These are phyloP conservation scores for Cheilosia grossa DNA, from an alignment of 2,888 invertebrate species.

Conservation along the genomic window DNA sequence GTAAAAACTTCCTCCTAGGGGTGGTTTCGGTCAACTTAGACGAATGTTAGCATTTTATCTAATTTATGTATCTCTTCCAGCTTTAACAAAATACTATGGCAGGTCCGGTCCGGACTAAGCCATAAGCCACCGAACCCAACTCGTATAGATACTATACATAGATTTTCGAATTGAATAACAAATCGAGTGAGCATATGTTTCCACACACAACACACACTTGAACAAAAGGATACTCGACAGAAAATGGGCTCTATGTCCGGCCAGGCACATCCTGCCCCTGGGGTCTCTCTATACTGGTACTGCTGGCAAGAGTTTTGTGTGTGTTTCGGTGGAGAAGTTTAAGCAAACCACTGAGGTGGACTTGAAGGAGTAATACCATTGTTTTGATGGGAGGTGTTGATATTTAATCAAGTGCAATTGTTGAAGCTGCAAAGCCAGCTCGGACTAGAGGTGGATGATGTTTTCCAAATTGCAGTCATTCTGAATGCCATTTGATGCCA, in stretches of 20 bases:
- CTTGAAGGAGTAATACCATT: conserved; percentile 47
- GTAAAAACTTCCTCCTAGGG: conserved; percentile 26
- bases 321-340: conserved; percentile 8
- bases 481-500: conserved; percentile 68
- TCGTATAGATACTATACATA: conserved; percentile 52
- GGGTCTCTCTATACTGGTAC: background rate
- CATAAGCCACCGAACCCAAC: conserved; percentile 28
- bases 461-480: conserved; percentile 66
- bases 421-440: conserved; percentile 40
- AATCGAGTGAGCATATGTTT: conserved; percentile 73
- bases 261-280: background rate
- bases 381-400: conserved; percentile 72
- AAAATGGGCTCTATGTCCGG: conserved; percentile 44
- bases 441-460: conserved; percentile 29
- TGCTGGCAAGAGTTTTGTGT: conserved; percentile 26
- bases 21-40: conserved; percentile 69
- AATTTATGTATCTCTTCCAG: conserved; percentile 74
- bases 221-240: conserved; percentile 52
- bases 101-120: conserved; percentile 17
- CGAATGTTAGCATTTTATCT: conserved; percentile 70
- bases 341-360: conserved; percentile 16
- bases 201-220: conserved; percentile 50
- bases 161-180: conserved; percentile 74
- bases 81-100: conserved; percentile 59
- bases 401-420: conserved; percentile 73